Evolutionary conservation across 2,888 invertebrate genomes (phyloP).

Genomic region (Alentia gelatinosa): DNA sequence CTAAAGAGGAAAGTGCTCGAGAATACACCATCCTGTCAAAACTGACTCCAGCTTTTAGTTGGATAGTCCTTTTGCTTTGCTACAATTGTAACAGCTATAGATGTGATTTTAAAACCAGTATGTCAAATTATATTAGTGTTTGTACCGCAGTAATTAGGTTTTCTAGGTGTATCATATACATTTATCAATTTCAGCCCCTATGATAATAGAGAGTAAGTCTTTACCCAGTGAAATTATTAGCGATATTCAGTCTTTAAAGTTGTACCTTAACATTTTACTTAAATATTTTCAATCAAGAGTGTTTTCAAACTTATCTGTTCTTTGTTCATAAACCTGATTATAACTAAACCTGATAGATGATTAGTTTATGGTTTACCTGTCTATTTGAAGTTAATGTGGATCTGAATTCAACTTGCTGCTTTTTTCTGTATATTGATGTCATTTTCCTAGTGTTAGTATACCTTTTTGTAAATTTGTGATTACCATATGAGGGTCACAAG

Average conservation of each 20-base stretch:
- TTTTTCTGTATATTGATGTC: neutral
- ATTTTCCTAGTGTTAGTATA: neutral
- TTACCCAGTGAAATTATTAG: neutral
- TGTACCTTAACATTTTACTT: slow-evolving; percentile 6
- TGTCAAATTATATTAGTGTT: too few relatives aligned
- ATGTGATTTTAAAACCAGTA: too few relatives aligned
- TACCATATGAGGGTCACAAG: neutral
- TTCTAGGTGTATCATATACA: slow-evolving; percentile 6
- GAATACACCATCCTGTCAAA: too few relatives aligned
- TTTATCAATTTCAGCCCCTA: slow-evolving; percentile 36
- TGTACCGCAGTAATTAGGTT: too few relatives aligned
- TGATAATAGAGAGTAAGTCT: slow-evolving; percentile 47
- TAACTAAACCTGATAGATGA: neutral
- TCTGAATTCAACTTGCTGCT: neutral
- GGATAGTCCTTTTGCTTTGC: too few relatives aligned
- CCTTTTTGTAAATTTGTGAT: neutral
- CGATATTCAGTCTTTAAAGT: neutral
- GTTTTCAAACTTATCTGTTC: neutral
- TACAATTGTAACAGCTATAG: too few relatives aligned
- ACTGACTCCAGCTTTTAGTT: too few relatives aligned
- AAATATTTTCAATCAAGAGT: neutral
- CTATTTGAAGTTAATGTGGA: neutral
- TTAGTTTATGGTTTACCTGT: neutral
- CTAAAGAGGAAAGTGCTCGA: too few relatives aligned
- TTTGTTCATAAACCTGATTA: neutral